phyloP scores from a whole-genome alignment of 2,888 invertebrate species.

The Eustalomyia histrio region DNA sequence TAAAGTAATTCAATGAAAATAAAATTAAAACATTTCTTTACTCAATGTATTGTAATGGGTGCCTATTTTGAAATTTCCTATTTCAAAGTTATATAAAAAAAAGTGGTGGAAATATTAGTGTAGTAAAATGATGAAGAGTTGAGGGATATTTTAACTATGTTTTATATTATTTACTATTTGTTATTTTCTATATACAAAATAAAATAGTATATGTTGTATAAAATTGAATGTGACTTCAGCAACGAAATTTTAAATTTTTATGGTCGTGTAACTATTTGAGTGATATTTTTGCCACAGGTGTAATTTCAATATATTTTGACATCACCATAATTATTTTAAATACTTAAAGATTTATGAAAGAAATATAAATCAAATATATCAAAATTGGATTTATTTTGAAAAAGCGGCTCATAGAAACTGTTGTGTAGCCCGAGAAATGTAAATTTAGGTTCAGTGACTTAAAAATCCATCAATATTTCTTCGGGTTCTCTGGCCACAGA shows the following conservation, averaged over 20 bases:
- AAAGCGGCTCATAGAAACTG: too few relatives aligned
- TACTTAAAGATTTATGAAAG: too few relatives aligned
- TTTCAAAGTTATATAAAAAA: slow-evolving; percentile 14
- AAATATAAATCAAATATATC: too few relatives aligned
- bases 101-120: not conserved
- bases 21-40: slow-evolving; percentile 14
- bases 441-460: too few relatives aligned
- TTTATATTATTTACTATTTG: not conserved
- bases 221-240: not conserved
- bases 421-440: too few relatives aligned
- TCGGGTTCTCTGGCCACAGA: too few relatives aligned
- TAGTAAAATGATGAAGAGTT: not conserved
- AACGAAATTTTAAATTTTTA: not conserved
- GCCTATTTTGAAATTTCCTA: slow-evolving; percentile 34
- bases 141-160: not conserved
- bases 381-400: too few relatives aligned
- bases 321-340: not conserved
- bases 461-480: too few relatives aligned
- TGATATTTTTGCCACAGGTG: not conserved
- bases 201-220: not conserved
- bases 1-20: not conserved
- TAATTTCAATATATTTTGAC: not conserved
- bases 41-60: slow-evolving; percentile 43
- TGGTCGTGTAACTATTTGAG: not conserved
- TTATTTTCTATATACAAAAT: not conserved